phyloP scores from a whole-genome alignment of 1,140 invertebrate genomes.

The Potamilus streckersoni region DNA sequence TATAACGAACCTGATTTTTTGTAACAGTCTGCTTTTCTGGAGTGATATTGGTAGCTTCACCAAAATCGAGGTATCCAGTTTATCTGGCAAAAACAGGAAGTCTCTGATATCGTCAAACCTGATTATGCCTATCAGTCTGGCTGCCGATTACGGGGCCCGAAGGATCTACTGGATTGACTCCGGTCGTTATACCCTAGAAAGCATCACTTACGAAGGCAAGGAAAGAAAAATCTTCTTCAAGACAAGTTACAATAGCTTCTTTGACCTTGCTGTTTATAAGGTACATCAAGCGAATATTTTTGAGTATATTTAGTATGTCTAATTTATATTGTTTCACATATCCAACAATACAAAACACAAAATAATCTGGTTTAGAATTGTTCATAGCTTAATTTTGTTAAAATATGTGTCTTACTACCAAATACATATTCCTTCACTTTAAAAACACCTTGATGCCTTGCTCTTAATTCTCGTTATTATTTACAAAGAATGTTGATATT shows the following conservation, averaged over 20 bases:
- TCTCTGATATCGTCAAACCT: slow-evolving; percentile 11
- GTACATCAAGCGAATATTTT: background rate
- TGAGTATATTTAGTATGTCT: background rate
- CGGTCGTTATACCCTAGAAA: slow-evolving; percentile 9
- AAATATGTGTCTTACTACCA: background rate
- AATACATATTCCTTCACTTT: background rate
- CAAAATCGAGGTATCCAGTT: slow-evolving; percentile 16
- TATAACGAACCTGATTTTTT: background rate
- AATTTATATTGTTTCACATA: background rate
- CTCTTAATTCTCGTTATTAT: too few relatives aligned
- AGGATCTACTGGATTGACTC: slow-evolving; percentile 6
- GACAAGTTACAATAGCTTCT: slow-evolving; percentile 1
- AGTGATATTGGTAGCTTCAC: slow-evolving; percentile 6
- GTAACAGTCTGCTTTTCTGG: slow-evolving; percentile 20
- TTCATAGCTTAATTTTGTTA: background rate
- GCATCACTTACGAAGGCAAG: slow-evolving; percentile 5
- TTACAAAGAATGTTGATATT: too few relatives aligned
- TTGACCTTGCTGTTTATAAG: slow-evolving; percentile 9
- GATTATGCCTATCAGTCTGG: background rate
- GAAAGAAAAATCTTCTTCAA: background rate
- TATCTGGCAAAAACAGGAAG: slow-evolving; percentile 2
- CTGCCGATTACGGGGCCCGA: background rate
- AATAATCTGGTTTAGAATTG: background rate
- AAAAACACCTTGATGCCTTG: background rate
- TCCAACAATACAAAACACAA: background rate